Base-by-base conservation (phyloP, 2,797 vertebrate species). In the Gallinago solitaria region DNA sequence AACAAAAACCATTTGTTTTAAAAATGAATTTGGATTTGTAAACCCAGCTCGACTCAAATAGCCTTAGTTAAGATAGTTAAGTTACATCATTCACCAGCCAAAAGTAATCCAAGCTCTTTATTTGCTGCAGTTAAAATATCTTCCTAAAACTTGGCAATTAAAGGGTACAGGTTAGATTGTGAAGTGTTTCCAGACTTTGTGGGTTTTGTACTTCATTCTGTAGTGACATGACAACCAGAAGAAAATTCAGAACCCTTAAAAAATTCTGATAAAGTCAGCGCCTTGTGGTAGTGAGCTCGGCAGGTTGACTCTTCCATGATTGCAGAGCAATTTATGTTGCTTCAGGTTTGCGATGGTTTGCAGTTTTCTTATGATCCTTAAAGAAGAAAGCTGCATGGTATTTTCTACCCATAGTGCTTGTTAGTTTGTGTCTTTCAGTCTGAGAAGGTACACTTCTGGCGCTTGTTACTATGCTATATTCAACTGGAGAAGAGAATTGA, bases 1-100 rank as follows among this genome's bases (percentile, higher is more conserved):
- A 37, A 27, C 43, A 65, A 85, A 94, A 81, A 3, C 0, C 8
- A 61, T 18, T 80, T 0, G 0, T 77, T 7, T 79, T 87, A 47
- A 73, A 83, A 61, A 41, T 65, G 5, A 71, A 33, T 69, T 79
- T 20, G 37, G 24, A 28, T 59, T 79, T 59, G 33, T 71, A 63
- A 87, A 37, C 48, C 21, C 23, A 67, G 20, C n/a, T 87, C 5
- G 3, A 57, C 20, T 84, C 21, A 75, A 39, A 51, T 79, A 32
- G 50, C 79, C 13, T 18, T 64, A 19, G 17, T 53, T 78, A 61
- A 85, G 63, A 28, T 79, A 79, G 13, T 39, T 67, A 59, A 63
- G 19, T 51, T 35, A 2, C 59, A 25, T 81, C 6, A 6, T 83
- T 80, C 27, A 32, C 20, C 28, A 71, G 39, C 11, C 45, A 53